Evolutionary conservation across 1,140 invertebrate species (phyloP), one percentile per base, ranked within the genome.

Genomic region (Dreissena polymorpha): DNA sequence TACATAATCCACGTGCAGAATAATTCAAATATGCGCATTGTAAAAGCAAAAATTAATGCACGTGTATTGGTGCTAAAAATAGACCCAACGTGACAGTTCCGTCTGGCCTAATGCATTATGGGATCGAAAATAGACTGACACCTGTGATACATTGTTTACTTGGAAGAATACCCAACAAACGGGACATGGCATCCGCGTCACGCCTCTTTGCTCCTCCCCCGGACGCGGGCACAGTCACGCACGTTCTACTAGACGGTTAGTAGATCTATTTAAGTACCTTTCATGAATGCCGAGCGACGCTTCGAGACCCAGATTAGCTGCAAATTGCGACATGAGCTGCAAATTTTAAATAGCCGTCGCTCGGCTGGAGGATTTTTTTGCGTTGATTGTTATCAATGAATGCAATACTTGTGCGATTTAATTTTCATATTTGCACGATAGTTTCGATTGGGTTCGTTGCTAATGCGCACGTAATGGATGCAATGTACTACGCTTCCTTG

Each of bases 71-170:
- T 65, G n/a, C 78, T 73, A 73, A 69, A 51, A 65, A 51, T 81
- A 81, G 70, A 29, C 21, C 70, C 18, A 64, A 72, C 78, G 69
- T 65, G 69, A 81, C 78, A 81, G 70, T 63, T 72, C 57, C 78
- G 69, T 72, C 51, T 72, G 27, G 55, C 78, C 69, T 73, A 81
- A 65, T 81, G 78, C 78, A 81, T 81, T 81, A 60, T 73, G 78
- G 78, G 78, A 53, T 21, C 23, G 39, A 67, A 18, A 27, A 10
- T 49, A 21, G 13, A 81, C 55, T 29, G 69, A 64, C 68, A 81
- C 69, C 70, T 73, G 63, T 72, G 39, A 50, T 53, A 51, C 29
- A 23, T 16, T 64, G n/a, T 64, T 71, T 64, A 39, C 10, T 16
- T 16, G 21, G 23, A 27, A 50, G 23, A 60, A 53, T 71, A 63